Evolutionary conservation across 2,888 invertebrate genomes (phyloP).

Genomic region (Ochropleura leucogaster): DNA sequence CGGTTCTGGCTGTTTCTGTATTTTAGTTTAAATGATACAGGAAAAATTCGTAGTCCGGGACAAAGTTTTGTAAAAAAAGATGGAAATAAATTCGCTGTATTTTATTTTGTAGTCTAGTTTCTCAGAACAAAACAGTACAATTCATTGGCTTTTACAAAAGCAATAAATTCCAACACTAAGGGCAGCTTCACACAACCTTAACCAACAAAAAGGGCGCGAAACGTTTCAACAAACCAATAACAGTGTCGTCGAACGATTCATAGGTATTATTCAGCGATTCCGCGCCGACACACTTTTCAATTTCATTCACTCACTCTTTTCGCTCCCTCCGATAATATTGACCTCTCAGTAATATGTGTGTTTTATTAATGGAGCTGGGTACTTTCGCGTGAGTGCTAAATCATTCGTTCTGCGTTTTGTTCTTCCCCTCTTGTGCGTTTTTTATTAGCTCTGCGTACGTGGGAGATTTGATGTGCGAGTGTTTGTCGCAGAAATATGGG

Average conservation of each 20-base stretch:
- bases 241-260: constrained; percentile 54
- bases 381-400: constrained; percentile 72
- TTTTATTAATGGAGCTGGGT: constrained; percentile 76
- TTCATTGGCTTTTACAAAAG: background rate
- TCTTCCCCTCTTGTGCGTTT: constrained; percentile 54
- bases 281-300: constrained; percentile 67
- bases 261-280: constrained; percentile 51
- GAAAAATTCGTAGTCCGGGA: too few species aligned
- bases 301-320: constrained; percentile 65
- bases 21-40: too few species aligned
- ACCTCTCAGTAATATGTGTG: constrained; percentile 73
- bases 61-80: too few species aligned
- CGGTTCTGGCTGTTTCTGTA: too few species aligned
- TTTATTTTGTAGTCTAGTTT: too few species aligned
- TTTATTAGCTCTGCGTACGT: constrained; percentile 60
- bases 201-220: constrained; percentile 36
- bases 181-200: constrained; percentile 17
- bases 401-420: constrained; percentile 69
- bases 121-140: background rate
- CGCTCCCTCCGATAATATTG: constrained; percentile 66
- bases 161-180: constrained; percentile 12
- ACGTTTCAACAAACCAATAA: constrained; percentile 62
- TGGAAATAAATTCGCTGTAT: too few species aligned
- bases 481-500: constrained; percentile 48
- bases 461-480: constrained; percentile 48